Evolutionary conservation across 2,888 invertebrate species (phyloP).

Genomic region (Trilocha varians): DNA sequence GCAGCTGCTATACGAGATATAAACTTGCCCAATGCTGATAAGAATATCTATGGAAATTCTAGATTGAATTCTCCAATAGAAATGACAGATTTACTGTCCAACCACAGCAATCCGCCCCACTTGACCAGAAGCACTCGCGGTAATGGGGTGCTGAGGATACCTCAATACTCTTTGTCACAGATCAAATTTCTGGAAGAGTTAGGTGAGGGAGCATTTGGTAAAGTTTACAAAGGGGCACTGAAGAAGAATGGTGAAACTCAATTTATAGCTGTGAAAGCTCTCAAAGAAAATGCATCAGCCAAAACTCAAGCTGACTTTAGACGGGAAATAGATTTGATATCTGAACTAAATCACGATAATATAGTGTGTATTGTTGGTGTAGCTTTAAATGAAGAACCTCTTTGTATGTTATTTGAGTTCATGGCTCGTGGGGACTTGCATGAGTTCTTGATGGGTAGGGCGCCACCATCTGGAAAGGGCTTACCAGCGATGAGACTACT

Average conservation of each 20-base stretch:
- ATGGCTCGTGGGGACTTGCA: conserved; percentile 98
- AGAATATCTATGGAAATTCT: conserved; percentile 87
- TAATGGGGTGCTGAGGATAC: conserved; percentile 76
- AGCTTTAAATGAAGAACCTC: conserved; percentile 88
- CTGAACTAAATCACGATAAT: conserved; percentile 94
- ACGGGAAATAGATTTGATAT: conserved; percentile 94
- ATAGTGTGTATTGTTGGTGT: conserved; percentile 96
- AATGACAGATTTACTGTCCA: conserved; percentile 83
- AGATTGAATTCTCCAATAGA: conserved; percentile 86
- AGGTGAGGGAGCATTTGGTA: conserved; percentile 97
- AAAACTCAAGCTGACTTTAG: conserved; percentile 95
- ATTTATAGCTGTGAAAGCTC: conserved; percentile 93
- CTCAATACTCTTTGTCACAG: conserved; percentile 89
- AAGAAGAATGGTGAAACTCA: conserved; percentile 78
- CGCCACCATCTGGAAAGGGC: conserved; percentile 86
- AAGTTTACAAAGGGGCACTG: conserved; percentile 96
- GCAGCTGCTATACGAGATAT: conserved; percentile 79
- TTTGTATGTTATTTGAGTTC: conserved; percentile 97
- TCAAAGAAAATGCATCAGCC: conserved; percentile 93
- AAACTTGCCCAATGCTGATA: conserved; percentile 80
- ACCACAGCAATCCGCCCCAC: conserved; percentile 59
- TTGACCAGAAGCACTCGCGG: conserved; percentile 63
- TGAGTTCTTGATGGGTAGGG: conserved; percentile 93
- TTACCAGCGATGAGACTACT: conserved; percentile 90
- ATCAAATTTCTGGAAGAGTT: conserved; percentile 91